phyloP scores from a whole-genome alignment of 1,140 invertebrate genomes.

The Drosophila gunungcola region DNA sequence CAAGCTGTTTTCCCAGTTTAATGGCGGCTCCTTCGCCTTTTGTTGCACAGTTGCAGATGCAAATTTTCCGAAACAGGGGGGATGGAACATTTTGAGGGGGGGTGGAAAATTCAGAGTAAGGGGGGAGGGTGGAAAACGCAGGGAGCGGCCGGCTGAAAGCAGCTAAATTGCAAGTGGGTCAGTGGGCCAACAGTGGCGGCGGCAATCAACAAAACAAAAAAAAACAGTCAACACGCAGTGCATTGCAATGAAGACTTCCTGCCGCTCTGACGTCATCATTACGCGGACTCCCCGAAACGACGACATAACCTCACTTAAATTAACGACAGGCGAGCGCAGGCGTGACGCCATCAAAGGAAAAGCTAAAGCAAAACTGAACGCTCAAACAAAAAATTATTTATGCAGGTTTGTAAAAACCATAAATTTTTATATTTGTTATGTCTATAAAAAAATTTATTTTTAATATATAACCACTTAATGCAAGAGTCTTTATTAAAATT shows the following conservation, averaged over 20 bases:
- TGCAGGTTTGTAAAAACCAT: not conserved
- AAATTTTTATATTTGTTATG: too few species aligned
- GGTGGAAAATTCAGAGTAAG: not conserved
- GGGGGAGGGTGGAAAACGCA: not conserved
- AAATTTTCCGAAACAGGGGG: conserved; percentile 24
- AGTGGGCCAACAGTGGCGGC: conserved; percentile 47
- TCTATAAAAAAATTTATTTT: too few species aligned
- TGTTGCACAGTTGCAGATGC: conserved; percentile 59
- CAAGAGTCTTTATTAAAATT: too few species aligned
- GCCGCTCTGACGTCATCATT: conserved; percentile 53
- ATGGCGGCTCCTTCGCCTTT: conserved; percentile 56
- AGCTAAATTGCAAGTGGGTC: conserved; percentile 62
- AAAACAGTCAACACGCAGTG: conserved; percentile 44
- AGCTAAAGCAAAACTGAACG: not conserved
- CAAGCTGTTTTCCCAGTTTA: conserved; percentile 71
- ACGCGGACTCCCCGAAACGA: conserved; percentile 13
- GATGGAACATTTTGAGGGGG: too few species aligned
- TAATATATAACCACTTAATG: too few species aligned
- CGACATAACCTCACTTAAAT: conserved; percentile 4
- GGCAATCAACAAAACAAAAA: conserved; percentile 50
- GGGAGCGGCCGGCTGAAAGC: conserved; percentile 18
- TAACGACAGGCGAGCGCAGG: conserved; percentile 25
- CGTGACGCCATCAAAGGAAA: conserved; percentile 20
- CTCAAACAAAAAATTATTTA: not conserved
- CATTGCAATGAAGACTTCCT: conserved; percentile 53